Evolutionary conservation across 1,140 invertebrate genomes (phyloP), one percentile per base, ranked within the genome.

Genomic region (Atta texana): DNA sequence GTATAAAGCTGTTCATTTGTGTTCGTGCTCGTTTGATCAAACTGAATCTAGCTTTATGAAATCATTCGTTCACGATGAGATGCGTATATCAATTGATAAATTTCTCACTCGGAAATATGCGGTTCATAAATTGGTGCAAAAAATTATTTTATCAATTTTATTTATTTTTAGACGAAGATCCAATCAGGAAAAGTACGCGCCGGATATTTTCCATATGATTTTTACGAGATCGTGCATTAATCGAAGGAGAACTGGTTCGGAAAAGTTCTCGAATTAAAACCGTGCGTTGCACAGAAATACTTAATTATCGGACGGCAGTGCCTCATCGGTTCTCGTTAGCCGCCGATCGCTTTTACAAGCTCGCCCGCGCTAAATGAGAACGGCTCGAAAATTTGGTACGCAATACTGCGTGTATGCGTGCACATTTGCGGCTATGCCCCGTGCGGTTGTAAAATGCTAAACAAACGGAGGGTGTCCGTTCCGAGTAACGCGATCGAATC

Each of bases 371-470:
- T 57, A 87, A 89, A 90, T 53, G 80, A 81, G 39, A 88, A 55
- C 63, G 75, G 66, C 74, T 71, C 74, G 68, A 80, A 87, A 89
- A 89, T 90, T 90, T 78, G 78, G 34, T 77, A 77, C 59, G 57
- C 63, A 76, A 57, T 78, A 87, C 59, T 86, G 89, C 82, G 63
- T 55, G 68, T 82, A 72, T 59, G 39, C 71, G 57, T 90, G 76
- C 82, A 86, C 69, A 86, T 89, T 89, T 87, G 88, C 72, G 82
- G 78, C 72, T 53, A 82, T 82, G 85, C 63, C 86, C 63, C 81
- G 59, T 28, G 61, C 64, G 84, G 91, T 92, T 92, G 91, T 92
- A 92, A 92, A 92, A 92, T 92, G 91, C 91, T 92, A 92, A 92
- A 92, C 91, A 92, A 92, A 92, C 89, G 87, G 90, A 82, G 89